These are phyloP conservation scores for Agriopis leucophaearia DNA, from an alignment of 2,888 invertebrate genomes.

Conservation along the genomic window DNA sequence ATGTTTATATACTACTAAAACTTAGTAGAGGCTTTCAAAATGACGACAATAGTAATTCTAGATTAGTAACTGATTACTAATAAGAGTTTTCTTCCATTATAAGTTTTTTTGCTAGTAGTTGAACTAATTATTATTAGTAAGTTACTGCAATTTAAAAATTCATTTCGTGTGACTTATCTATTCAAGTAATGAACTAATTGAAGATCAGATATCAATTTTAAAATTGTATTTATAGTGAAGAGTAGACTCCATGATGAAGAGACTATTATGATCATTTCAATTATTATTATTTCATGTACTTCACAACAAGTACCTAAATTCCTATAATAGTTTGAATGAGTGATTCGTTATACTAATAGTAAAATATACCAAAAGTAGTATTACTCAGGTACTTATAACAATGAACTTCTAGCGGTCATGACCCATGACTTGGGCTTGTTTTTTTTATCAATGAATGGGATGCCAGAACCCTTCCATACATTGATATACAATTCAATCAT, in stretches of 20 bases:
- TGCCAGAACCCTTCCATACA: conserved; percentile 64
- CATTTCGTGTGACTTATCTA: conserved; percentile 29
- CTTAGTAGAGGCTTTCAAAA: conserved; percentile 39
- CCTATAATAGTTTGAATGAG: conserved; percentile 12
- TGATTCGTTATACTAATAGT: conserved; percentile 36
- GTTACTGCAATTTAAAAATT: conserved; percentile 15
- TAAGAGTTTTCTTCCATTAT: not conserved
- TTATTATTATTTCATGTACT: too few relatives aligned
- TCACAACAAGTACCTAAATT: conserved; percentile 6
- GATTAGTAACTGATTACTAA: conserved; percentile 15
- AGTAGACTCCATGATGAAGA: conserved; percentile 1
- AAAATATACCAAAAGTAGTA: conserved; percentile 62
- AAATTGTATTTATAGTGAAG: conserved; percentile 3
- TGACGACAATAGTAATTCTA: conserved; percentile 25
- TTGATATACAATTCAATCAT: conserved; percentile 59
- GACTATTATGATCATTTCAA: too few relatives aligned
- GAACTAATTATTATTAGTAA: conserved; percentile 6
- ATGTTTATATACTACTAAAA: conserved; percentile 36
- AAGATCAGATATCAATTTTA: conserved; percentile 1
- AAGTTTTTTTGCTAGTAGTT: conserved; percentile 9
- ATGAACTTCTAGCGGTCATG: conserved; percentile 38
- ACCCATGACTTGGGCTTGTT: conserved; percentile 43
- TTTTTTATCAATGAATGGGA: conserved; percentile 67
- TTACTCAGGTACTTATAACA: conserved; percentile 47
- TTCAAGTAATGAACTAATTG: conserved; percentile 18